These are phyloP conservation scores for Luffia ferchaultella DNA, from an alignment of 2,888 invertebrate species.

Conservation along the genomic window DNA sequence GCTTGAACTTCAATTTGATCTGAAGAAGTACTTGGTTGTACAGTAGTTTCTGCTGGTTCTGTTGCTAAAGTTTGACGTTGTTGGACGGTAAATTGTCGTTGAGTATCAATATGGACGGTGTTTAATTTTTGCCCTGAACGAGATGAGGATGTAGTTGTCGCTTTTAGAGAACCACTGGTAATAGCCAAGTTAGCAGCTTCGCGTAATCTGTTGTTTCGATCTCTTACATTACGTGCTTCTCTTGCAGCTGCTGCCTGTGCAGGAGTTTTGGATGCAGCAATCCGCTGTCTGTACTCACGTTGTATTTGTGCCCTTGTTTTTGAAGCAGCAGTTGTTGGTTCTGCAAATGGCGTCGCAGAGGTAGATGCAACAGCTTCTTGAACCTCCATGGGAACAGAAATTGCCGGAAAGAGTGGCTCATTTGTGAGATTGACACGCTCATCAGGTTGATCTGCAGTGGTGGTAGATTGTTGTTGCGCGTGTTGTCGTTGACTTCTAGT, in stretches of 20 bases:
- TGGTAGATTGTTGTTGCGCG: conserved; percentile 12
- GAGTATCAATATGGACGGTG: conserved; percentile 15
- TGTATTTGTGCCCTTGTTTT: conserved; percentile 11
- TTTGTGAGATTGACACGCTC: conserved; percentile 8
- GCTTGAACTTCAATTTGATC: conserved; percentile 15
- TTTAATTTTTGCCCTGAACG: conserved; percentile 16
- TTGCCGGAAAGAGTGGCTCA: conserved; percentile 8
- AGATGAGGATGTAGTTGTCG: conserved; percentile 18
- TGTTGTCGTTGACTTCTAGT: conserved; percentile 15
- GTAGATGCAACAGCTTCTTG: conserved; percentile 7
- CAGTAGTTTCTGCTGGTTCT: conserved; percentile 11
- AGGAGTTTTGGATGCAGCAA: conserved; percentile 9
- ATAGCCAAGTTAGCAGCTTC: conserved; percentile 21
- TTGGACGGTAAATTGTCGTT: conserved; percentile 13
- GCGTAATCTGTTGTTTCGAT: conserved; percentile 21
- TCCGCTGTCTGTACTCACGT: conserved; percentile 11
- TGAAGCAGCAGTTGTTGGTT: conserved; percentile 10
- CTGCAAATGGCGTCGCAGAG: conserved; percentile 8
- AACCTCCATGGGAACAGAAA: conserved; percentile 7
- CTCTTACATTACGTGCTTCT: conserved; percentile 17
- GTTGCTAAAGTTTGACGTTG: conserved; percentile 10
- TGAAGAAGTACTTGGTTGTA: conserved; percentile 16
- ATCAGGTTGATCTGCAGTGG: conserved; percentile 10
- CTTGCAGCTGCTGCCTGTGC: conserved; percentile 16
- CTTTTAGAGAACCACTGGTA: conserved; percentile 15